Evolutionary conservation across 1,140 invertebrate genomes (phyloP).

Genomic region (Leptestheria dahalacensis): DNA sequence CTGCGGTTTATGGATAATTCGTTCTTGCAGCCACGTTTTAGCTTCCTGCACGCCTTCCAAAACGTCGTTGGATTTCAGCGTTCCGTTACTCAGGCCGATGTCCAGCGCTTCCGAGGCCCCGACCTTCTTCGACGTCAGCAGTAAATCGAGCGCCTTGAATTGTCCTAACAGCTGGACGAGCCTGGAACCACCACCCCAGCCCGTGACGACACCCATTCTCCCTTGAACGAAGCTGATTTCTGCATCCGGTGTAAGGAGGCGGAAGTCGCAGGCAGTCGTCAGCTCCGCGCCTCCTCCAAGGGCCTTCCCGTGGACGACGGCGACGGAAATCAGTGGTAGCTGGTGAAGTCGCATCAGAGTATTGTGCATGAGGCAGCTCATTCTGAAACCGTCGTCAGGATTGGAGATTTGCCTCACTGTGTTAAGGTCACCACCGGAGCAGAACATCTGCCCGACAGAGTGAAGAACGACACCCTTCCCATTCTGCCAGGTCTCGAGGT

Average conservation of each 20-base stretch:
- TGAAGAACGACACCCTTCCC: constrained; percentile 40
- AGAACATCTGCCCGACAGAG: constrained; percentile 35
- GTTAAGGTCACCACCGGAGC: constrained; percentile 41
- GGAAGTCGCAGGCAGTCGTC: constrained; percentile 37
- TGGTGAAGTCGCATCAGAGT: constrained; percentile 30
- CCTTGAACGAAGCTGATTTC: constrained; percentile 40
- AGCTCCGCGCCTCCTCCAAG: constrained; percentile 46
- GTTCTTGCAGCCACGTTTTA: constrained; percentile 27
- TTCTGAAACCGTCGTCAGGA: constrained; percentile 29
- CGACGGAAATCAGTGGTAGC: constrained; percentile 37
- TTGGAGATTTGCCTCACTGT: constrained; percentile 29
- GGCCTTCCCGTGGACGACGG: constrained; percentile 37
- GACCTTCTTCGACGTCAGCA: constrained; percentile 30
- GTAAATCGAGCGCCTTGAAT: constrained; percentile 31
- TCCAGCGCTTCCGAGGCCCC: constrained; percentile 26
- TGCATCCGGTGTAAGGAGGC: constrained; percentile 30
- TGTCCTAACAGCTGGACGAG: constrained; percentile 32
- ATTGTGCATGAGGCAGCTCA: constrained; percentile 37
- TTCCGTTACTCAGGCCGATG: constrained; percentile 28
- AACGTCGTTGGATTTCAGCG: constrained; percentile 19
- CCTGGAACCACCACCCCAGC: constrained; percentile 38
- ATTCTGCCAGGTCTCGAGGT: constrained; percentile 33
- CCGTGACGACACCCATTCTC: constrained; percentile 39
- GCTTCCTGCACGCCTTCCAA: constrained; percentile 22
- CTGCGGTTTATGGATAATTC: constrained; percentile 22